phyloP scores from a whole-genome alignment of 2,113 vertebrate genomes.

The Meleagris gallopavo region DNA sequence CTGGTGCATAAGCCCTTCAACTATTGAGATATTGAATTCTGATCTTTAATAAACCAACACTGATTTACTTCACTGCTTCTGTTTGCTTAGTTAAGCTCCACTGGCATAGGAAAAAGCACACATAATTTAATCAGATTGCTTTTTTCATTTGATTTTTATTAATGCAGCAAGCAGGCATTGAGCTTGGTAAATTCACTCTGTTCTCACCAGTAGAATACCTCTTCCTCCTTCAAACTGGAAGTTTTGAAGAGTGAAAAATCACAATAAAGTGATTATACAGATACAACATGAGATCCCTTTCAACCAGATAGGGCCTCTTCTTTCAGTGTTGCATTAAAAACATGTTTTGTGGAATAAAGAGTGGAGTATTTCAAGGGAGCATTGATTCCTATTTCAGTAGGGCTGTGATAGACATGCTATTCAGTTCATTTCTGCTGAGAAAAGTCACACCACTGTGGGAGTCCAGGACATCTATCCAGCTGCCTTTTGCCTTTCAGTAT shows the following conservation, averaged over 20 bases:
- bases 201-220: conserved; percentile 39
- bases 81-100: conserved; percentile 83
- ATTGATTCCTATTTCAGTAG: neutral
- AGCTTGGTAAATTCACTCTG: conserved; percentile 21
- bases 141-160: conserved; percentile 83
- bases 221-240: conserved; percentile 15
- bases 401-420: neutral
- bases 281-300: neutral
- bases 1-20: conserved; percentile 73
- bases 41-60: conserved; percentile 85
- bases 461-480: neutral
- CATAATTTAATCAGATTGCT: conserved; percentile 83
- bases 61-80: conserved; percentile 81
- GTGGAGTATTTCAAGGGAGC: neutral
- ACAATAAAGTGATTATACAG: neutral
- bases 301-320: neutral
- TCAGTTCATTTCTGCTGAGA: neutral
- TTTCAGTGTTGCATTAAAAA: neutral
- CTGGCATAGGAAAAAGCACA: conserved; percentile 73
- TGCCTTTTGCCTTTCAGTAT: neutral
- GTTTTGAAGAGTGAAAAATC: conserved; percentile 33
- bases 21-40: conserved; percentile 82
- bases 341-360: neutral
- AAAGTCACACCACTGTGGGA: neutral
- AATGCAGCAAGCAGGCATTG: conserved; percentile 59